Percentiles rank a stretch among this genome's conserved stretches.
phyloP scores from a whole-genome alignment of 2,113 vertebrate genomes.

The Leucopsar rothschildi region DNA sequence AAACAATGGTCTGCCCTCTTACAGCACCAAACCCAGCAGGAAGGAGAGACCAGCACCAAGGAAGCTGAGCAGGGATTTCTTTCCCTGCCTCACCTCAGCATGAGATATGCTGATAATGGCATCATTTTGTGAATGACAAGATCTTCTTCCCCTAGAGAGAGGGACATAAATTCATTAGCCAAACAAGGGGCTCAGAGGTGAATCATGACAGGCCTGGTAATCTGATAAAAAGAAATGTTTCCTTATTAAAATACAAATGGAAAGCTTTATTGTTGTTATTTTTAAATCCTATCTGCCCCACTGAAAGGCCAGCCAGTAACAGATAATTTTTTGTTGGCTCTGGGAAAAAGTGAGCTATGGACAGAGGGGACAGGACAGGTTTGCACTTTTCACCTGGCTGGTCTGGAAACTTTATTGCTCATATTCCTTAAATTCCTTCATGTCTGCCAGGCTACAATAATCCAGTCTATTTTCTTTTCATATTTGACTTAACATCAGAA shows the following conservation, averaged over 20 bases:
- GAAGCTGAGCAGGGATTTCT: neutral
- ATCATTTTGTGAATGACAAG: conserved; percentile 33
- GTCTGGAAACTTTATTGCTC: neutral
- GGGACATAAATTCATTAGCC: conserved; percentile 35
- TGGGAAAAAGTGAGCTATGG: neutral
- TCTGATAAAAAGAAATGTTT: neutral
- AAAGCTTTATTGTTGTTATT: neutral
- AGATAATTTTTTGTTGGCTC: neutral
- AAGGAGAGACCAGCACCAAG: neutral
- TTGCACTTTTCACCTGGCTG: neutral
- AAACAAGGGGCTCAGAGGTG: neutral
- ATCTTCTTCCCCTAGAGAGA: neutral
- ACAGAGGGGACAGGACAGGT: neutral
- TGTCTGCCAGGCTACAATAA: neutral
- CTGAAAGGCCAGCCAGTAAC: neutral
- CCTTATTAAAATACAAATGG: conserved; percentile 26
- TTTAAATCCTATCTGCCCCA: neutral
- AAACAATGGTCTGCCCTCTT: neutral
- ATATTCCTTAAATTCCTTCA: neutral
- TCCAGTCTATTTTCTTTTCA: neutral
- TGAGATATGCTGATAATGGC: neutral
- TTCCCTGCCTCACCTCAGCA: neutral
- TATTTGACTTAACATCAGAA: neutral
- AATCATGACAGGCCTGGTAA: conserved; percentile 17
- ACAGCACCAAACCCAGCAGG: neutral